Percentiles rank a stretch among this genome's conserved stretches.
Evolutionary conservation across 2,888 invertebrate genomes (phyloP).

Genomic region (Drosophila macrothrix): DNA sequence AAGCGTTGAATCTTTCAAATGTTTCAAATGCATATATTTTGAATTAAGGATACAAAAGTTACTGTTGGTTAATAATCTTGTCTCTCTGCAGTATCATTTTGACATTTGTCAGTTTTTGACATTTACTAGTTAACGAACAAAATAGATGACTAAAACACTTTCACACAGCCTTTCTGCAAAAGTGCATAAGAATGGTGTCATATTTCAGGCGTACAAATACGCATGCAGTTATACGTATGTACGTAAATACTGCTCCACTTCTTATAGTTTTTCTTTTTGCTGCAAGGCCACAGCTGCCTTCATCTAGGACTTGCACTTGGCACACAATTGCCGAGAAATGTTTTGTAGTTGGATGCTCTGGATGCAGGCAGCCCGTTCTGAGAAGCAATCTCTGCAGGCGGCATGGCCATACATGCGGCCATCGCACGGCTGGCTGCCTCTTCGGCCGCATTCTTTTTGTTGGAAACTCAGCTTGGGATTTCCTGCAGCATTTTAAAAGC

Average conservation of each 20-base stretch:
- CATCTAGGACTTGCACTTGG: slow-evolving; percentile 55
- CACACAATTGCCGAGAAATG: slow-evolving; percentile 61
- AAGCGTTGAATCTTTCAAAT: background rate
- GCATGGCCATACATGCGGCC: slow-evolving; percentile 46
- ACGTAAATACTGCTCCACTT: slow-evolving; percentile 14
- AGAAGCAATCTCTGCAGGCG: slow-evolving; percentile 65
- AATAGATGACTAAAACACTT: background rate
- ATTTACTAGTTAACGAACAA: background rate
- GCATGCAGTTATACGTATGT: background rate
- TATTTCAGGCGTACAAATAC: slow-evolving; percentile 4
- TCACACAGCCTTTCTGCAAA: background rate
- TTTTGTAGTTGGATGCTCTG: slow-evolving; percentile 36
- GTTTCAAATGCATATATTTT: background rate
- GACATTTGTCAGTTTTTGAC: background rate
- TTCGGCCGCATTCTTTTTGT: slow-evolving; percentile 41
- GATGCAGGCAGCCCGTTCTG: slow-evolving; percentile 26
- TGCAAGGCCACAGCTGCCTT: slow-evolving; percentile 47
- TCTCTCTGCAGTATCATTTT: background rate
- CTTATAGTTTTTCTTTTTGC: slow-evolving; percentile 27
- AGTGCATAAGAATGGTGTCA: slow-evolving; percentile 33
- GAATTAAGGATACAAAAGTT: background rate
- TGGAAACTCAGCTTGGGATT: slow-evolving; percentile 32
- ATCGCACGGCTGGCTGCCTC: slow-evolving; percentile 58
- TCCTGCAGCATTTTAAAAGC: slow-evolving; percentile 57
- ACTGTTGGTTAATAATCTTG: background rate